Percentiles rank a stretch among this genome's conserved stretches.
Evolutionary conservation across 2,888 invertebrate genomes (phyloP).

Genomic region (Camptogramma bilineatum): DNA sequence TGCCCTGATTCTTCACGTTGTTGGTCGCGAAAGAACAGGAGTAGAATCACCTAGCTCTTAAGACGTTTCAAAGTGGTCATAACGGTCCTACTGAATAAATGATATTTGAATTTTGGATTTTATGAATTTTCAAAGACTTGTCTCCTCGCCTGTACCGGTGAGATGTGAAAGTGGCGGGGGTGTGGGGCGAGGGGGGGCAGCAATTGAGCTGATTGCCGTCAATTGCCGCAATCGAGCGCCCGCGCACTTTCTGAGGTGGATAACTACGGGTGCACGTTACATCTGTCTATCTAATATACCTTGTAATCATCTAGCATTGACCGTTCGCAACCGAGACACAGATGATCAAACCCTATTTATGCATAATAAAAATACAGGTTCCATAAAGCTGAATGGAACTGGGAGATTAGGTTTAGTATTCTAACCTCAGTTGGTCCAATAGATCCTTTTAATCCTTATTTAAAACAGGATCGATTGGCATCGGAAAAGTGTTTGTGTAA

Average conservation of each 20-base stretch:
- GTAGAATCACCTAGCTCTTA: no score
- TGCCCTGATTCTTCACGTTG: no score
- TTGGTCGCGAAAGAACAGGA: no score
- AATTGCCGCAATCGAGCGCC: conserved; percentile 76
- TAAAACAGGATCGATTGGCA: no score
- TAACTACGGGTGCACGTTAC: conserved; percentile 41
- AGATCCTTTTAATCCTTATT: no score
- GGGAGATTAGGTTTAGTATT: no score
- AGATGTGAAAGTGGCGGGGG: conserved; percentile 75
- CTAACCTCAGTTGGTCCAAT: no score
- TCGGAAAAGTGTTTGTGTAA: no score
- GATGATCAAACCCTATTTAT: neutral
- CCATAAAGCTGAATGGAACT: no score
- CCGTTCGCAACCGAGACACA: neutral
- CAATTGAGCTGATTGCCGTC: conserved; percentile 81
- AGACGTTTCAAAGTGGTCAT: no score
- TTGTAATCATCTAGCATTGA: neutral
- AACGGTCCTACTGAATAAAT: no score
- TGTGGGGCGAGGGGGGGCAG: conserved; percentile 42
- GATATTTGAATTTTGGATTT: no score
- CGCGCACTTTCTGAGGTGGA: conserved; percentile 51
- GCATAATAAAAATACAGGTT: neutral
- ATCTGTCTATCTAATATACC: conserved; percentile 11
- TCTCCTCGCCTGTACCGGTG: conserved; percentile 66
- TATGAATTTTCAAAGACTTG: conserved; percentile 1